Evolutionary conservation across 2,113 vertebrate genomes (phyloP).

Genomic region (Indicator indicator): DNA sequence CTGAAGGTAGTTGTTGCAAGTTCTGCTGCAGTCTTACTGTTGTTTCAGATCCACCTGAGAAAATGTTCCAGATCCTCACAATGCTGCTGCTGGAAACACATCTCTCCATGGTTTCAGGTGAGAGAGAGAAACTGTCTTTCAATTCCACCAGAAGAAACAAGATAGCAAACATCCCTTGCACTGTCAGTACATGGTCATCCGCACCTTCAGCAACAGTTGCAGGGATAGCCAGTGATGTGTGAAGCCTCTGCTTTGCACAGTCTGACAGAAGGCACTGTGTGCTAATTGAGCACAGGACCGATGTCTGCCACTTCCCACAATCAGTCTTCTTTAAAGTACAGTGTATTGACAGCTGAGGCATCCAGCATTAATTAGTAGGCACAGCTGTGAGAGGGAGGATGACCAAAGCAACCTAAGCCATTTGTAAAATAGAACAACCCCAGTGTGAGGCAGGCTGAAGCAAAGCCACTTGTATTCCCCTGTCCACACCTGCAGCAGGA

Average conservation of each 20-base stretch:
- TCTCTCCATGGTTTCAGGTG: slow-evolving; percentile 40
- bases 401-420: not conserved
- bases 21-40: not conserved
- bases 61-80: slow-evolving; percentile 55
- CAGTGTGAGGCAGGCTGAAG: not conserved
- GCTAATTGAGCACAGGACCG: not conserved
- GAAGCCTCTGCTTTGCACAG: not conserved
- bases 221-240: not conserved
- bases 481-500: not conserved
- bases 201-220: not conserved
- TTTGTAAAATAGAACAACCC: not conserved
- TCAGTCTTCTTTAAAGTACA: not conserved
- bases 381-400: not conserved
- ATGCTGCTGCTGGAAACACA: slow-evolving; percentile 31
- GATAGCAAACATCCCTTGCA: rapidly evolving
- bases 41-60: slow-evolving; percentile 55
- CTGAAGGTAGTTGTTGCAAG: not conserved
- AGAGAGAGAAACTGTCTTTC: not conserved
- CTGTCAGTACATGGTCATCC: rapidly evolving
- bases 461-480: not conserved
- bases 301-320: rapidly evolving
- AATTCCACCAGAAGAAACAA: not conserved
- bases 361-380: not conserved
- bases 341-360: not conserved
- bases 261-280: not conserved